Conservation (phyloP, 2,888 invertebrate genomes). For the Clunio marinus region DNA sequence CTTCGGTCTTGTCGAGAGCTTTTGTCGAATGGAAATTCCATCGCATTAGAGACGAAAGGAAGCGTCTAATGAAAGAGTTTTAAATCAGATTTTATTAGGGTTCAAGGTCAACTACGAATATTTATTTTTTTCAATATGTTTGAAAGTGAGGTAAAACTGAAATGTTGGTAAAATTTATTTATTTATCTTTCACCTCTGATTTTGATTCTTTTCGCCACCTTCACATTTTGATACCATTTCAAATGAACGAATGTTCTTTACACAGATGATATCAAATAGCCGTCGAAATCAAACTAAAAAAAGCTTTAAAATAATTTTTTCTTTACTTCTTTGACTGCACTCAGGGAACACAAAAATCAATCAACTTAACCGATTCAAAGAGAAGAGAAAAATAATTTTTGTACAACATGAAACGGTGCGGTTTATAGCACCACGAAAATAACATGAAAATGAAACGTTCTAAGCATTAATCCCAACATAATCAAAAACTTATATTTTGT, state of each 20-base stretch:
- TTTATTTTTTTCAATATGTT: background rate
- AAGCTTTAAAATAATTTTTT: background rate
- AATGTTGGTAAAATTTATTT: background rate
- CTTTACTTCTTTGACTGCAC: background rate
- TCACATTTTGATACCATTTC: conserved; percentile 25
- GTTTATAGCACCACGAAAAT: too few species aligned
- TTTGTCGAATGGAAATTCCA: conserved; percentile 33
- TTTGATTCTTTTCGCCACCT: conserved; percentile 17
- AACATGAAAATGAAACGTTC: too few species aligned
- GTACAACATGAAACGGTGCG: too few species aligned
- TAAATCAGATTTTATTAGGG: conserved; percentile 20
- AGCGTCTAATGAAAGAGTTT: conserved; percentile 9
- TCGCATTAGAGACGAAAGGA: conserved; percentile 26
- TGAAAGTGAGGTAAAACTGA: too few species aligned
- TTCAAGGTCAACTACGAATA: conserved; percentile 28
- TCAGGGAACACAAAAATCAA: conserved; percentile 3
- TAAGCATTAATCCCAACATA: too few species aligned
- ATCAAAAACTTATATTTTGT: too few species aligned
- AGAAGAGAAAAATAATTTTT: background rate
- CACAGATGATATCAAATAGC: background rate
- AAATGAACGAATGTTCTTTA: background rate
- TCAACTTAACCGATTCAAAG: conserved; percentile 1
- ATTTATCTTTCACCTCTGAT: conserved; percentile 15
- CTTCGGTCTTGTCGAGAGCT: conserved; percentile 22
- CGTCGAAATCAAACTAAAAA: background rate